Evolutionary conservation across 2,797 vertebrate genomes (phyloP), one percentile per base, ranked within the genome.

Genomic region (Chromis chromis): DNA sequence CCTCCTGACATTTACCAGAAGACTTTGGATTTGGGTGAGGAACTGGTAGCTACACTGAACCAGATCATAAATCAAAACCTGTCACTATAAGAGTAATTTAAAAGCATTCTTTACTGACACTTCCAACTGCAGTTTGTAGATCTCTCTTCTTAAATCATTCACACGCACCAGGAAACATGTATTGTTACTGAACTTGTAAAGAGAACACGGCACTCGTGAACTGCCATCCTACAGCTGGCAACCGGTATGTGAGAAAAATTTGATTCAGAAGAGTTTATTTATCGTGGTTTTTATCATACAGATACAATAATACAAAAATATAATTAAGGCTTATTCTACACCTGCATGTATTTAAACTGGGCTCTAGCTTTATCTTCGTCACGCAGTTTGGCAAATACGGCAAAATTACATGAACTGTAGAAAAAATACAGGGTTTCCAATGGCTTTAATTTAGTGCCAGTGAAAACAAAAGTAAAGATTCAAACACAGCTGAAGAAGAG

Each of bases 391-490:
- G 54, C 25, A 76, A 76, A 77, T 53, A 40, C 33, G 49, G 56
- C 33, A 70, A 55, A 57, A 65, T 55, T 61, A 56, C 64, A 76
- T 44, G 36, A 72, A 39, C 33, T 31, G 19, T 48, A 39, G 72
- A 53, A 80, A 84, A 76, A 79, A 57, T 44, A 19, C 33, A 66
- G 22, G 27, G 49, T 62, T 74, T 81, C 63, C 69, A 82, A 53
- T 77, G 64, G 31, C 44, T 88, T 87, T 79, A 46, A 88, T 86
- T 89, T 59, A 74, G 53, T 40, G 70, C 24, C 74, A 61, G 61
- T 74, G 33, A 74, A 84, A 85, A 68, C 42, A 63, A 83, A 79
- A 85, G 64, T 44, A 53, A 71, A 71, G 71, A 81, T 74, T 78
- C 59, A 80, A 63, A 79, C 50, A 65, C 50, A 68, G 63, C 33